Percentiles rank a stretch among this genome's conserved stretches.
Evolutionary conservation across 2,113 vertebrate species (phyloP).

Genomic region (Azemiops feae): DNA sequence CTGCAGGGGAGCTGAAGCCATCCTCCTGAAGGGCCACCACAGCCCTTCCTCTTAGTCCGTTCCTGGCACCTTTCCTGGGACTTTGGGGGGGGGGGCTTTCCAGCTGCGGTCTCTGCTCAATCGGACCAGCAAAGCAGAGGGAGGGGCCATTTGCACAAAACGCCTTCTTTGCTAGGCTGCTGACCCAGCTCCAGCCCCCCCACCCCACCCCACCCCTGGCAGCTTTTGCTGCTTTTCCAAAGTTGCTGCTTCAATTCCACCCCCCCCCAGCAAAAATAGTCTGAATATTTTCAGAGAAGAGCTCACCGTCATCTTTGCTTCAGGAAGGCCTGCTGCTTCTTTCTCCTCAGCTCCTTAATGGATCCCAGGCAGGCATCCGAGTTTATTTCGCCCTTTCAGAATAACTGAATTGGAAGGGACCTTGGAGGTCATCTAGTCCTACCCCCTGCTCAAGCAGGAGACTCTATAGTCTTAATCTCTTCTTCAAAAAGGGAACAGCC

Average conservation of each 20-base stretch:
- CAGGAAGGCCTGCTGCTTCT: not conserved
- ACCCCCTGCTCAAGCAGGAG: too few species aligned
- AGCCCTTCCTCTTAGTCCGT: not conserved
- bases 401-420: too few species aligned
- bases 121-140: not conserved
- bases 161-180: not conserved
- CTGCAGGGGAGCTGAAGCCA: not conserved
- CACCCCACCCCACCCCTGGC: fast-evolving
- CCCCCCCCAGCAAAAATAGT: too few species aligned
- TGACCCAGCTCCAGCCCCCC: not conserved
- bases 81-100: not conserved
- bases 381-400: too few species aligned
- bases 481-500: too few species aligned
- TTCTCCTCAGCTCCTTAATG: not conserved
- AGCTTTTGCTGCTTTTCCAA: not conserved
- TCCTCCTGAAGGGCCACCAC: not conserved
- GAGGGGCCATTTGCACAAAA: not conserved
- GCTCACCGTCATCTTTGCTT: fast-evolving
- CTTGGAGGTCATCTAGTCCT: too few species aligned
- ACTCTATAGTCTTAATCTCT: too few species aligned
- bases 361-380: not conserved
- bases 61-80: not conserved
- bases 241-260: not conserved
- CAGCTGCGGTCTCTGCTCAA: not conserved
- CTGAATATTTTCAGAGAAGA: not conserved